Evolutionary conservation across 2,113 vertebrate species (phyloP).

Genomic region (Heteronetta atricapilla): DNA sequence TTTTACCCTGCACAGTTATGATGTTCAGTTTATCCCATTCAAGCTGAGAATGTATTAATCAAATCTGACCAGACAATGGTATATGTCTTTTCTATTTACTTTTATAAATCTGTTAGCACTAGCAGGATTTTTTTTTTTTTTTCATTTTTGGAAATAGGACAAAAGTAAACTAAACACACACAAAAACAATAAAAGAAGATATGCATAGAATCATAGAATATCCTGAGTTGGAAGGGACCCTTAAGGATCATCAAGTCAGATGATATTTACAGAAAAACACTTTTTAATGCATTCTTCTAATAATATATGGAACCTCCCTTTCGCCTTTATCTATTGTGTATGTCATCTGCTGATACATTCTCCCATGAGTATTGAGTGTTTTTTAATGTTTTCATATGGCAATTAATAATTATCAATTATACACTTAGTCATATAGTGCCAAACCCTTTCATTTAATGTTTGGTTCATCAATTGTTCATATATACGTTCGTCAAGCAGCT

Average conservation of each 20-base stretch:
- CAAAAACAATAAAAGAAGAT: not conserved
- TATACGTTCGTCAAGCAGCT: constrained; percentile 57
- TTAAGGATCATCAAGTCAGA: too few relatives aligned
- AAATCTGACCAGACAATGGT: not conserved
- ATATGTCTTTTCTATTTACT: not conserved
- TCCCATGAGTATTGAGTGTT: not conserved
- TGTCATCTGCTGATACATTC: constrained; percentile 22
- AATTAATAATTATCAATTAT: constrained; percentile 70
- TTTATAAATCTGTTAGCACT: not conserved
- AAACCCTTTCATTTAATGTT: constrained; percentile 66
- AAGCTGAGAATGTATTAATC: not conserved
- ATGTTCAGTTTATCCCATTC: not conserved
- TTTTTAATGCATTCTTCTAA: not conserved
- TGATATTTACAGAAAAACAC: not conserved
- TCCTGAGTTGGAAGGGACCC: too few relatives aligned
- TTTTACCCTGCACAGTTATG: not conserved
- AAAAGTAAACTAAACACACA: not conserved
- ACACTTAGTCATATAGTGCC: constrained; percentile 47
- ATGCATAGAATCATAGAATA: too few relatives aligned
- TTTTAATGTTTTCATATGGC: constrained; percentile 32
- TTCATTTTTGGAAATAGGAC: not conserved
- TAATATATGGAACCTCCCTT: not conserved
- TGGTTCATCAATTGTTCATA: constrained; percentile 69
- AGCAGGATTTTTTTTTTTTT: not conserved
- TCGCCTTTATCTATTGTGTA: not conserved